Percentiles rank a stretch among this genome's conserved stretches.
Conservation (phyloP, 2,797 vertebrate genomes). For the Diplodus puntazzo region DNA sequence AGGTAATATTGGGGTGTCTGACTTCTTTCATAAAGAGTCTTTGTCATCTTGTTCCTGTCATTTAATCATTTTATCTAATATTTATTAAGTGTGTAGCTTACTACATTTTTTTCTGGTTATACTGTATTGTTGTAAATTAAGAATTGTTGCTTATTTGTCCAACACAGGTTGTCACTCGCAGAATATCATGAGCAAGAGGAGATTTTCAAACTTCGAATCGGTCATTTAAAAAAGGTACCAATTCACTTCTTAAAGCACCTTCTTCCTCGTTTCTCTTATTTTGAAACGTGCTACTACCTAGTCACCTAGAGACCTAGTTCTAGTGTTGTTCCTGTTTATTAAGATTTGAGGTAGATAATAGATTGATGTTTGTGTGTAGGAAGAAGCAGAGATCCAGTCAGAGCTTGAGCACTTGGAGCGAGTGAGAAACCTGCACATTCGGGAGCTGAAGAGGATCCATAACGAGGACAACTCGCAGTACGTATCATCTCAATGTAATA, state of each 20-base stretch:
- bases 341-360: not conserved
- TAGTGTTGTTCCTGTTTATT: not conserved
- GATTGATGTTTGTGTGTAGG: slow-evolving; percentile 79
- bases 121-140: not conserved
- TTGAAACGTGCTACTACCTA: not conserved
- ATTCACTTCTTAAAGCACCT: not conserved
- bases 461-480: slow-evolving; percentile 99
- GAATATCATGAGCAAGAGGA: slow-evolving; percentile 99
- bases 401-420: slow-evolving; percentile 97
- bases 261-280: not conserved
- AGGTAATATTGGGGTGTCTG: not conserved
- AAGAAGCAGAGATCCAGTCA: slow-evolving; percentile 97
- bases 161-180: slow-evolving; percentile 93
- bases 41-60: slow-evolving; percentile 24
- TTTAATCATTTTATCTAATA: not conserved
- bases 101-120: not conserved
- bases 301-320: not conserved
- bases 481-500: slow-evolving; percentile 53
- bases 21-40: not conserved
- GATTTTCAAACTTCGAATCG: slow-evolving; percentile 98
- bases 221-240: slow-evolving; percentile 96
- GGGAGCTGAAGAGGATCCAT: slow-evolving; percentile 98
- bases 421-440: slow-evolving; percentile 97
- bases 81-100: not conserved
- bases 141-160: not conserved